Percentiles rank a stretch among this genome's conserved stretches.
Evolutionary conservation across 2,797 vertebrate species (phyloP).

Genomic region (Betta splendens): DNA sequence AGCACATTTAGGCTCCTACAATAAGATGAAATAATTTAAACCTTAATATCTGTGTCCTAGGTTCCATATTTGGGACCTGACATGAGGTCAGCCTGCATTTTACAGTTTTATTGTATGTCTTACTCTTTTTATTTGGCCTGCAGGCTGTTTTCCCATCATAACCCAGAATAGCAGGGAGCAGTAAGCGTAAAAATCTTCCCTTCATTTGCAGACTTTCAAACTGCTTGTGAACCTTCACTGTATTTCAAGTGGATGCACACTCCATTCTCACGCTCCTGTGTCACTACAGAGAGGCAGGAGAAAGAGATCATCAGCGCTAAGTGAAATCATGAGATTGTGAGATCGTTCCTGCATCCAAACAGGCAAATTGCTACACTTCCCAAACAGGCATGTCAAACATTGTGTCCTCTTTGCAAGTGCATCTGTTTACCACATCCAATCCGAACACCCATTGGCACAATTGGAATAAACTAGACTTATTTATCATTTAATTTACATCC

Average conservation of each 20-base stretch:
- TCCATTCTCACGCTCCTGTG: not conserved
- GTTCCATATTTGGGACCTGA: slow-evolving; percentile 66
- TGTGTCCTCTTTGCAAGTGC: not conserved
- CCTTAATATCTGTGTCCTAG: slow-evolving; percentile 59
- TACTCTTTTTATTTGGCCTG: slow-evolving; percentile 65
- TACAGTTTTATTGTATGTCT: slow-evolving; percentile 68
- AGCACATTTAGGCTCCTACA: slow-evolving; percentile 62
- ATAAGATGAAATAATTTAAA: slow-evolving; percentile 74
- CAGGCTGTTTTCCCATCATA: slow-evolving; percentile 67
- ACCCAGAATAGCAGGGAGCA: slow-evolving; percentile 45
- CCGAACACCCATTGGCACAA: slow-evolving; percentile 30
- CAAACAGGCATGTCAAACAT: not conserved
- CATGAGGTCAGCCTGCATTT: slow-evolving; percentile 67
- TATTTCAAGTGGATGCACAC: slow-evolving; percentile 11
- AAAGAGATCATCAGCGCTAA: slow-evolving; percentile 8
- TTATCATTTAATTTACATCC: slow-evolving; percentile 36
- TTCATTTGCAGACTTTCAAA: slow-evolving; percentile 42
- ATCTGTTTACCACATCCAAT: slow-evolving; percentile 23
- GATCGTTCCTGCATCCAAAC: slow-evolving; percentile 4
- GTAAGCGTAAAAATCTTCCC: slow-evolving; percentile 55
- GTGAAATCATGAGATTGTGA: slow-evolving; percentile 6
- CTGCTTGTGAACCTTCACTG: slow-evolving; percentile 31
- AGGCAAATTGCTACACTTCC: slow-evolving; percentile 8
- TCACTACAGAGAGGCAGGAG: too few species aligned
- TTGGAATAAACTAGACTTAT: slow-evolving; percentile 40